Evolutionary conservation across 2,113 vertebrate genomes (phyloP), one percentile per base, ranked within the genome.

Genomic region (Eulemur macaco): DNA sequence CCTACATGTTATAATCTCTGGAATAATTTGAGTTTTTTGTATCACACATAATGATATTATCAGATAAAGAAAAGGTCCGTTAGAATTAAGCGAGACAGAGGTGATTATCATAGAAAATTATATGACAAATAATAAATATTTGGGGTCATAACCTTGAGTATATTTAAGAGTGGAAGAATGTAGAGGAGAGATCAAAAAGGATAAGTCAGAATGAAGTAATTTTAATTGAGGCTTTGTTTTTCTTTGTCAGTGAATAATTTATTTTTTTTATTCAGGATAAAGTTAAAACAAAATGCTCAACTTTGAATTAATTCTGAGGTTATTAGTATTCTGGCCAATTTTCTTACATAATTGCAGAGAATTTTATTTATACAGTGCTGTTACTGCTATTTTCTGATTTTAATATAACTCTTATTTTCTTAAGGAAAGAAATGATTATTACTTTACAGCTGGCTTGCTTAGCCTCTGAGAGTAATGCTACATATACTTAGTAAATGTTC

Each of bases 331-430:
- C 29, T 84, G 25, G 39, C 37, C 2, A 92, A 56, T 31, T 95
- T 23, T 31, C 17, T 27, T 95, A 85, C 29, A 91, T 97, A 88
- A 96, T 86, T 77, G 13, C 82, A 91, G 21, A 39, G 27, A 92
- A 76, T 92, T 92, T 95, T 94, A 60, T 90, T 94, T 60, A 81
- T 94, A 42, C 1, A 50, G 11, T 95, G 0, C 14, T 89, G 20
- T 74, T 92, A 18, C n/a, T 94, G 77, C 8, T 58, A 13, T 81
- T 91, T 90, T 87, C 85, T 92, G 94, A 94, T 93, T 77, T 52
- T 93, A 93, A 80, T 86, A 52, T 89, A 39, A 50, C 54, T 34
- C 69, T 94, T 71, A 86, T 95, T 98, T 97, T 97, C 47, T 81
- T 87, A 78, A 94, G 58, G 86, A 97, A 98, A 86, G 8, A 64